phyloP scores from a whole-genome alignment of 2,113 vertebrate genomes.

The Nymphicus hollandicus region DNA sequence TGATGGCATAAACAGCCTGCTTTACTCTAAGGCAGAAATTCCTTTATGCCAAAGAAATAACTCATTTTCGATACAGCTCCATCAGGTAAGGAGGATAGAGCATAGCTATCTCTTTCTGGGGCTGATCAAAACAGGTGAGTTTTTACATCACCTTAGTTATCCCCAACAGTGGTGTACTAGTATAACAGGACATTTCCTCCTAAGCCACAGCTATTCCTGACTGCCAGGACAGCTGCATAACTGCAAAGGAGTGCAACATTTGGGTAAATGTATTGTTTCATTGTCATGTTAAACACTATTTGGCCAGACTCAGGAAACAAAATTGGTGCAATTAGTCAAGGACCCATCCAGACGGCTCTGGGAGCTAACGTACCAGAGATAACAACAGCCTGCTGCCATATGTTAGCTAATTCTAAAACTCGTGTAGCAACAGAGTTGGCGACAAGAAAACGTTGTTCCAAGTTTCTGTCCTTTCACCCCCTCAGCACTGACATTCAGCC shows the following conservation, averaged over 20 bases:
- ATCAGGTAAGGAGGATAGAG: not conserved
- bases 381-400: fast-evolving
- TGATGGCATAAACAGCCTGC: not conserved
- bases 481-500: not conserved
- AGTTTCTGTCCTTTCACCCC: not conserved
- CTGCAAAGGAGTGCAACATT: not conserved
- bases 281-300: not conserved
- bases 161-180: not conserved
- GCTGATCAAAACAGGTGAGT: not conserved
- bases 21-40: not conserved
- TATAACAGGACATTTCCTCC: not conserved
- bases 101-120: not conserved
- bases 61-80: not conserved
- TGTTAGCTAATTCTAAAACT: not conserved
- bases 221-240: not conserved
- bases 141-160: not conserved
- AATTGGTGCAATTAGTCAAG: not conserved
- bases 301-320: not conserved
- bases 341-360: not conserved
- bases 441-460: not conserved
- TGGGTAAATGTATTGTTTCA: not conserved
- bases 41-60: not conserved
- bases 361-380: not conserved
- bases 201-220: not conserved
- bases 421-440: fast-evolving